Percentiles rank a stretch among this genome's conserved stretches.
phyloP scores from a whole-genome alignment of 2,888 invertebrate species.

The Ernsta delagoae region DNA sequence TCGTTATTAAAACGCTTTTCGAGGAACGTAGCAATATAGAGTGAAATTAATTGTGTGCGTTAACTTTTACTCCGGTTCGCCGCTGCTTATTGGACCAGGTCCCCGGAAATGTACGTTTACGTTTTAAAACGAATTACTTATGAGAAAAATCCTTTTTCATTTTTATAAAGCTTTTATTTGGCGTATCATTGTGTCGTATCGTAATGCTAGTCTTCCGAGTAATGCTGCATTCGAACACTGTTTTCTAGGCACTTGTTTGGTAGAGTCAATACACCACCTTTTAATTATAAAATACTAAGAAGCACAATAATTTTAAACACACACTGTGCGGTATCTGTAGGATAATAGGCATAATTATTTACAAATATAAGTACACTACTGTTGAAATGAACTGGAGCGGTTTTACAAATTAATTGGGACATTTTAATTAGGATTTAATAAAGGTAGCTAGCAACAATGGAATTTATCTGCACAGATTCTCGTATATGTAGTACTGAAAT shows the following conservation, averaged over 20 bases:
- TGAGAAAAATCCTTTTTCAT: constrained; percentile 29
- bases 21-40: constrained; percentile 18
- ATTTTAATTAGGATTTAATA: background rate
- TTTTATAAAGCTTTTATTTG: constrained; percentile 25
- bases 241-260: background rate
- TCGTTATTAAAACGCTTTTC: constrained; percentile 10
- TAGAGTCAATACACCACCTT: background rate
- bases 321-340: background rate
- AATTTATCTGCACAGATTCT: no score
- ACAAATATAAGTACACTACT: no score
- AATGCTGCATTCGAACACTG: constrained; percentile 12
- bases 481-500: background rate
- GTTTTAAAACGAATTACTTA: constrained; percentile 47
- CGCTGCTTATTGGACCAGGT: constrained; percentile 72
- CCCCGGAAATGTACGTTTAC: constrained; percentile 75
- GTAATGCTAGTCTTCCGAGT: constrained; percentile 20
- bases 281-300: background rate
- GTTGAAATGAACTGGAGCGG: background rate
- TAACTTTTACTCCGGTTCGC: constrained; percentile 53
- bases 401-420: background rate
- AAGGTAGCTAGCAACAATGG: no score
- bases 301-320: background rate
- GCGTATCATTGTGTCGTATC: background rate
- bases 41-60: constrained; percentile 30
- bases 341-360: no score